Base-by-base conservation (phyloP, 2,888 invertebrate genomes). In the Lepidocyrtinus sp. region DNA sequence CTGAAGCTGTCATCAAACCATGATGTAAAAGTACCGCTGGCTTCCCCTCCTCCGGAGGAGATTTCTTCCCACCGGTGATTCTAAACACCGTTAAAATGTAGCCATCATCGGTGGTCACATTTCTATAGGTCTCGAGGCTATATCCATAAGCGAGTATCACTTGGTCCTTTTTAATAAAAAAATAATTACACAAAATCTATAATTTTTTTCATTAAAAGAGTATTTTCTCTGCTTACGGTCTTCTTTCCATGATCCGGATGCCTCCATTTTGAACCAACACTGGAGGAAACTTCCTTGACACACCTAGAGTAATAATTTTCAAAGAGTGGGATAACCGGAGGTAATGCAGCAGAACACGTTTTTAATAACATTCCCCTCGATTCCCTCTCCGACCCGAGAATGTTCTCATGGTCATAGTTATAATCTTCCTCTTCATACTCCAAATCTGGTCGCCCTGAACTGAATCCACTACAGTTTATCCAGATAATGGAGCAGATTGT, bases 81-180 rank as follows among this genome's bases (percentile, higher is more conserved):
- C 81, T 62, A 62, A 73, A 46, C 3, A 76, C 12, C 1, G 73
- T 69, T 0, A 81, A 22, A 36, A 81, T 77, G 45, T 81, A 77
- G 0, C 76, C 76, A 64, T 81, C 81, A n/a, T 69, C 21, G 1
- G 76, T 81, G 21, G 69, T 69, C 2, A 81, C 64, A 55, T 81
- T 76, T 9, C 62, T 50, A 36, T 75, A 75, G 0, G 67, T 75
- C 24, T 26, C 21, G 1, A 75, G 45, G 3, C 45, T 19, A 27
- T 67, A 75, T 9, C 67, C 67, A 24, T 75, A 75, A 15, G 50
- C 27, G 12, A 17, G 0, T 15, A 75, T 61, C 17, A 67, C 2
- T 24, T 59, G 36, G 19, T 75, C 36, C 74, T 73, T 19, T 15
- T 24, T 1, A 72, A 21, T 55, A 46, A 9, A 12, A 59, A 55